Percentiles rank a stretch among this genome's conserved stretches.
phyloP scores from a whole-genome alignment of 2,888 invertebrate species.

The Pyralis farinalis region DNA sequence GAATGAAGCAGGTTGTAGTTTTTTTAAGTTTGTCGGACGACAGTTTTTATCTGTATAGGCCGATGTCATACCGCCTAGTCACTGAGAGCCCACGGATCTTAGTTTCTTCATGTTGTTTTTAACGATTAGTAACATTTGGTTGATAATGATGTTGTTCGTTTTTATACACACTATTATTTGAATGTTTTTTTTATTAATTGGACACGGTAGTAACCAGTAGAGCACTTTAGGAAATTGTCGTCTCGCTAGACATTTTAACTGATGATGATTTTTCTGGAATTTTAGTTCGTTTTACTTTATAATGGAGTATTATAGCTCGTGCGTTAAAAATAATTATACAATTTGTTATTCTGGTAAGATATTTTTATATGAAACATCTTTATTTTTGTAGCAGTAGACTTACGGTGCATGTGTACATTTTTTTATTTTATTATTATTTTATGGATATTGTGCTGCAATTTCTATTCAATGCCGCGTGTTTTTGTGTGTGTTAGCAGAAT shows the following conservation, averaged over 20 bases:
- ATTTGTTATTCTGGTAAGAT: constrained; percentile 79
- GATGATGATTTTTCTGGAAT: constrained; percentile 59
- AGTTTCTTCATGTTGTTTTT: constrained; percentile 63
- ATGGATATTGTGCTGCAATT: constrained; percentile 72
- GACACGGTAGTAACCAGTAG: constrained; percentile 76
- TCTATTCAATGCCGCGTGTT: constrained; percentile 75
- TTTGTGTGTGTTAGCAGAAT: constrained; percentile 77
- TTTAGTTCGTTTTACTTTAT: constrained; percentile 57
- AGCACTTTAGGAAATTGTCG: constrained; percentile 70
- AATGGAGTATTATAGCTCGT: constrained; percentile 70
- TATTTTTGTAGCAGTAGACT: constrained; percentile 75
- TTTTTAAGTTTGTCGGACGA: constrained; percentile 44
- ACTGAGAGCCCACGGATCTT: constrained; percentile 73
- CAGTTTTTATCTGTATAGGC: constrained; percentile 39
- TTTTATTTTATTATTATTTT: constrained; percentile 56
- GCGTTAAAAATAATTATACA: constrained; percentile 72
- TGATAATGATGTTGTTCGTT: constrained; percentile 72
- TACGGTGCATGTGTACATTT: constrained; percentile 78
- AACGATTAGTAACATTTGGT: constrained; percentile 69
- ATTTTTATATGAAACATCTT: constrained; percentile 73
- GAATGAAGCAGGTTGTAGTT: constrained; percentile 42
- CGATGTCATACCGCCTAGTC: constrained; percentile 76
- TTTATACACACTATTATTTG: constrained; percentile 68
- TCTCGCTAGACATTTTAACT: constrained; percentile 71
- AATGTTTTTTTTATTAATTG: constrained; percentile 51